phyloP scores from a whole-genome alignment of 2,113 vertebrate species.

The Fukomys damarensis region DNA sequence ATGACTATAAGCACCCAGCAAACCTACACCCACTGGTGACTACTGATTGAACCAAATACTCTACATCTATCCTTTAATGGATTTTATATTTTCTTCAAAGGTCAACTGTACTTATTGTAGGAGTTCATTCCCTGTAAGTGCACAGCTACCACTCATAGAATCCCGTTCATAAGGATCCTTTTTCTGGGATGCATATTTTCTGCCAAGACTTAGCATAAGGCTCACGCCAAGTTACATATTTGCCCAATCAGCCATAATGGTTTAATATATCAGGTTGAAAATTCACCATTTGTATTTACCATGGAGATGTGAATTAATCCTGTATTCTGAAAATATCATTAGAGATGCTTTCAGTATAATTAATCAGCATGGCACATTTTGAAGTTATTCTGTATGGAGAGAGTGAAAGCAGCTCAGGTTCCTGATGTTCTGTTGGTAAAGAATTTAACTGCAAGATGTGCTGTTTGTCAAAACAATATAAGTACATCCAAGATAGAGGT shows the following conservation, averaged over 20 bases:
- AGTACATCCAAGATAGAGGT: constrained; percentile 22
- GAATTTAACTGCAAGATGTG: constrained; percentile 73
- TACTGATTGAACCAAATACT: neutral
- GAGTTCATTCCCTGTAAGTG: constrained; percentile 52
- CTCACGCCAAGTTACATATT: constrained; percentile 70
- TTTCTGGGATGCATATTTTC: constrained; percentile 29
- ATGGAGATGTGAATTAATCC: constrained; percentile 73
- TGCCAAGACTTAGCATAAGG: constrained; percentile 56
- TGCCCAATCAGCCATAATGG: constrained; percentile 67
- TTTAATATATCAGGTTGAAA: constrained; percentile 74
- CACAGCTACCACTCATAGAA: constrained; percentile 36
- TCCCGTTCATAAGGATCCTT: neutral
- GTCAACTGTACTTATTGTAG: neutral
- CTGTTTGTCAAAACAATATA: constrained; percentile 76
- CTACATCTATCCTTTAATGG: neutral
- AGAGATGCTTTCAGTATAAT: constrained; percentile 81
- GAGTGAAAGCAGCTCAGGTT: neutral
- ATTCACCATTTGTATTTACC: constrained; percentile 71
- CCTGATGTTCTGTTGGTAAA: constrained; percentile 61
- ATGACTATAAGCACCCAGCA: neutral
- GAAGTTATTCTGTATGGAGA: constrained; percentile 66
- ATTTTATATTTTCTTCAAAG: constrained; percentile 43
- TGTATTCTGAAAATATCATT: constrained; percentile 77
- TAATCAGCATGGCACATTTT: constrained; percentile 73
- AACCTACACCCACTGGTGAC: neutral